Conservation (phyloP, 2,113 vertebrate species). For the Burhinus oedicnemus region DNA sequence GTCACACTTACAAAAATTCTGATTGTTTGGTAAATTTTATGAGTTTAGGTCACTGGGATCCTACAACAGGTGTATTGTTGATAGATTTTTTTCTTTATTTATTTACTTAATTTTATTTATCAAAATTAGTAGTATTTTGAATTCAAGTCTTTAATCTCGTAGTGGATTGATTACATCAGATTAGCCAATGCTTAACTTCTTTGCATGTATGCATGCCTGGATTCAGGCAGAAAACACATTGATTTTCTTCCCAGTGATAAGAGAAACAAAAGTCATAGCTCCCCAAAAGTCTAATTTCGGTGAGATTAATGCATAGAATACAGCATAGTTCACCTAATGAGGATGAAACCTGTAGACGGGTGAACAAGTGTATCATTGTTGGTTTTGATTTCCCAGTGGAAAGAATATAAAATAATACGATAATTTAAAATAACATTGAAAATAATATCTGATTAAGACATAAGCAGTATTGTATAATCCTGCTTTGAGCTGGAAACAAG, state of each 20-base stretch:
- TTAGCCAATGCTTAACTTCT: neutral
- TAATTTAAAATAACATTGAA: slow-evolving; percentile 61
- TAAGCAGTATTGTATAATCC: slow-evolving; percentile 61
- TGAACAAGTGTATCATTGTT: slow-evolving; percentile 36
- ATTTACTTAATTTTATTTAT: neutral
- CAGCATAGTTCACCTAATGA: slow-evolving; percentile 33
- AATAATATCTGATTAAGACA: slow-evolving; percentile 61
- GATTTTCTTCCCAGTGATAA: slow-evolving; percentile 50
- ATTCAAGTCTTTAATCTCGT: slow-evolving; percentile 25
- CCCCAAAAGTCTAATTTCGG: slow-evolving; percentile 50
- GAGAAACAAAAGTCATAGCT: slow-evolving; percentile 55
- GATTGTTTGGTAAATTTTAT: neutral
- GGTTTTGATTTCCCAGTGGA: slow-evolving; percentile 50
- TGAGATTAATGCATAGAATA: slow-evolving; percentile 33
- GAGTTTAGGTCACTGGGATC: neutral
- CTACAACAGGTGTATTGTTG: neutral
- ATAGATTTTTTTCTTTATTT: neutral
- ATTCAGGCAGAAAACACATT: slow-evolving; percentile 38
- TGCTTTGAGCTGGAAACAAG: slow-evolving; percentile 64
- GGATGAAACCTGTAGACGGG: neutral
- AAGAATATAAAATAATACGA: slow-evolving; percentile 64
- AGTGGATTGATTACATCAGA: slow-evolving; percentile 18
- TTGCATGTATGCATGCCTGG: neutral
- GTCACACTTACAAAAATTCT: neutral
- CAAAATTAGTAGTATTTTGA: neutral